These are phyloP conservation scores for Hoplostethus mediterraneus DNA, from an alignment of 2,797 vertebrate genomes.

Conservation along the genomic window DNA sequence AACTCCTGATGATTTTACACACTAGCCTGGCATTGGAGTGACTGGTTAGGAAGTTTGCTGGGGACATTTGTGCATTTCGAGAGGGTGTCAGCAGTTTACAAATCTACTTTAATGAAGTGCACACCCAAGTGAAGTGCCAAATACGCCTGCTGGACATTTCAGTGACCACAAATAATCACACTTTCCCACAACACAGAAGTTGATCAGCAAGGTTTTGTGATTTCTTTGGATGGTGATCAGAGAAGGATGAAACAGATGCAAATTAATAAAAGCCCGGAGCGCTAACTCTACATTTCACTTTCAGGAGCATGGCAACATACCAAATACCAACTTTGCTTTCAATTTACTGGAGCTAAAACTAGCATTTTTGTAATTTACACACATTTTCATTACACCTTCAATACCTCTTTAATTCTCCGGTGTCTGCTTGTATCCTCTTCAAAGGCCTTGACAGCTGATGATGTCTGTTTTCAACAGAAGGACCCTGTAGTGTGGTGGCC, in stretches of 20 bases:
- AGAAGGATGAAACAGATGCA: neutral
- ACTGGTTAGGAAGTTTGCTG: slow-evolving; percentile 65
- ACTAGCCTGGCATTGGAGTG: slow-evolving; percentile 64
- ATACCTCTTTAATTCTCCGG: neutral
- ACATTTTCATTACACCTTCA: neutral
- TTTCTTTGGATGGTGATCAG: neutral
- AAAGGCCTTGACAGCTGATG: neutral
- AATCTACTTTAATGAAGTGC: slow-evolving; percentile 39
- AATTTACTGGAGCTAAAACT: neutral
- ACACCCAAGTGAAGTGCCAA: slow-evolving; percentile 16
- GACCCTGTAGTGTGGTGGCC: neutral
- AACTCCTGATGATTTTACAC: slow-evolving; percentile 76
- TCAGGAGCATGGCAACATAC: neutral
- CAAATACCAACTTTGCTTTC: neutral
- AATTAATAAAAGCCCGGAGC: neutral
- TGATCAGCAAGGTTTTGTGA: neutral
- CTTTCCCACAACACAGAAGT: slow-evolving; percentile 9
- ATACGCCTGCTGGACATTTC: slow-evolving; percentile 28
- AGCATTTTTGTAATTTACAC: neutral
- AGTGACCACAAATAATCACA: neutral
- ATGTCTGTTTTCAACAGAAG: neutral
- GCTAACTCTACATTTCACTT: neutral
- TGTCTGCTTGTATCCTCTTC: slow-evolving; percentile 11
- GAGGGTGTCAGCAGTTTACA: slow-evolving; percentile 48
- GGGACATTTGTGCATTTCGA: slow-evolving; percentile 46